Conservation (phyloP, 1,140 invertebrate genomes). For the Rhopalosiphum padi region DNA sequence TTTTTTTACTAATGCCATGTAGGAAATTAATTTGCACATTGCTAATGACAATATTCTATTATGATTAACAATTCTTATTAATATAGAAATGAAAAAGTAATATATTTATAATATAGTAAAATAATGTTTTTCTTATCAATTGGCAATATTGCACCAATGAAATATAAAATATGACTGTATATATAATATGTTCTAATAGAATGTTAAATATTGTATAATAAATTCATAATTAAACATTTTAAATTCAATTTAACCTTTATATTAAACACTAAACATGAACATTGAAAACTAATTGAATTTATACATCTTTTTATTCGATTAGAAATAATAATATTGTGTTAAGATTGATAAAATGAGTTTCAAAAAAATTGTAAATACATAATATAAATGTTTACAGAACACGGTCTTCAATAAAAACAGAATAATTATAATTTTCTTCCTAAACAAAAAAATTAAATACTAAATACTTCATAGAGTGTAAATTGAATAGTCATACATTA, state of each 20-base stretch:
- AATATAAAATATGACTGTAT: background rate
- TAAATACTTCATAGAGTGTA: background rate
- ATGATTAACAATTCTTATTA: too few relatives aligned
- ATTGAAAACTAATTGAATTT: background rate
- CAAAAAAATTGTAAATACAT: background rate
- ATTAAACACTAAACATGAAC: background rate
- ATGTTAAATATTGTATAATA: background rate
- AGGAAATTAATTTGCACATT: too few relatives aligned
- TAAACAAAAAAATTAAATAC: background rate
- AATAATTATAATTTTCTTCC: background rate
- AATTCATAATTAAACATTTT: background rate
- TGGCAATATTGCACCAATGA: background rate
- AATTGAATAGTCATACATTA: background rate
- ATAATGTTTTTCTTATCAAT: background rate
- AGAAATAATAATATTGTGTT: too few relatives aligned
- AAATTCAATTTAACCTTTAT: background rate
- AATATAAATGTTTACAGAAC: background rate
- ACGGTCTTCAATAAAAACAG: background rate
- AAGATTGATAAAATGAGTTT: too few relatives aligned
- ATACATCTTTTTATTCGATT: background rate
- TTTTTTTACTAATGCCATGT: background rate
- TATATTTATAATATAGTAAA: background rate
- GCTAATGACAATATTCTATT: too few relatives aligned
- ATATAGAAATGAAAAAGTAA: background rate
- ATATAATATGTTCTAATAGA: background rate